A percentile compares a stretch with the other conserved stretches of the same genome.
Conservation (phyloP, 2,888 invertebrate genomes). For the Amphipoea oculea region DNA sequence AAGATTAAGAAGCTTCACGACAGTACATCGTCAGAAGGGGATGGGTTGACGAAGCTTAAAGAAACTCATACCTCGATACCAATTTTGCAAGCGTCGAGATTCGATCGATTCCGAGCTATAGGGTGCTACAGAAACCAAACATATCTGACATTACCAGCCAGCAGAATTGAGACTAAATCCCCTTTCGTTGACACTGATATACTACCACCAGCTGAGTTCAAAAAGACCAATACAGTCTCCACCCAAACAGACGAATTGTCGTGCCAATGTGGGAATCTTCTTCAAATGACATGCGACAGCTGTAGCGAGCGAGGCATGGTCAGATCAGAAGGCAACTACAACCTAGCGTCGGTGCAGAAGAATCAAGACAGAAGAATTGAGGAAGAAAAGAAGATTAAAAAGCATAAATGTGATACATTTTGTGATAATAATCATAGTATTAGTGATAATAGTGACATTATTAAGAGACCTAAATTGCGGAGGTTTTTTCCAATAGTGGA, state of each 20-base stretch:
- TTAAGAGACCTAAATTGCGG: conserved; percentile 85
- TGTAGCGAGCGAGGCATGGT: conserved; percentile 81
- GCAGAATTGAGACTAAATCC: conserved; percentile 82
- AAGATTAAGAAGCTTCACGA: conserved; percentile 84
- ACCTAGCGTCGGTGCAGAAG: conserved; percentile 68
- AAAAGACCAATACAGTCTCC: conserved; percentile 80
- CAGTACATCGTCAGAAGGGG: conserved; percentile 86
- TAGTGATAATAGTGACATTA: conserved; percentile 74
- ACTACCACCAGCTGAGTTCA: conserved; percentile 78
- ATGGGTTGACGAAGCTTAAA: conserved; percentile 73
- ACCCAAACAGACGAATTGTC: conserved; percentile 86
- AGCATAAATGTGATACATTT: conserved; percentile 88
- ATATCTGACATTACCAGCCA: conserved; percentile 85
- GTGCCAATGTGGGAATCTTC: conserved; percentile 81
- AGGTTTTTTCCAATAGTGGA: conserved; percentile 82
- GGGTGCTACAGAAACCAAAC: conserved; percentile 88
- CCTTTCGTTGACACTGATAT: conserved; percentile 80
- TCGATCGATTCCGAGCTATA: conserved; percentile 86
- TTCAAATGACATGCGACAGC: conserved; percentile 76
- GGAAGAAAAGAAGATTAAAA: conserved; percentile 80
- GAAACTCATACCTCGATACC: conserved; percentile 87
- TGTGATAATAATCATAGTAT: conserved; percentile 76
- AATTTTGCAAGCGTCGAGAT: conserved; percentile 87
- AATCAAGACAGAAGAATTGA: conserved; percentile 74
- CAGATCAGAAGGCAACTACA: conserved; percentile 84